Evolutionary conservation across 2,797 vertebrate species (phyloP), one percentile per base, ranked within the genome.

Genomic region (Lates japonicus): DNA sequence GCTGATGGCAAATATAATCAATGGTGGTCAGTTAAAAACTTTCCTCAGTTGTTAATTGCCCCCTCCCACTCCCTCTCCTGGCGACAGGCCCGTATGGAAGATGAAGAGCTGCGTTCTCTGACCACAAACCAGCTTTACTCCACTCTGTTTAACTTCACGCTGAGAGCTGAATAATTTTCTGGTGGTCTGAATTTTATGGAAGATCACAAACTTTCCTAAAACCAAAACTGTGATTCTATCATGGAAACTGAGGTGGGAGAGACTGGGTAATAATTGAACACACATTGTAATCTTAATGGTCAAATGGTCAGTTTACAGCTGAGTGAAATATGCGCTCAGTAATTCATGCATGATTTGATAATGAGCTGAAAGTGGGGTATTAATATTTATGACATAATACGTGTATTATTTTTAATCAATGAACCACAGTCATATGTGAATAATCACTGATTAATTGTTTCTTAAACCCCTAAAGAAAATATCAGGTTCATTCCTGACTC

Each of bases 121-220:
- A 55, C 25, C 25, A 33, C 54, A 57, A 3, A 31, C 16, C 62
- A 48, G 7, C 42, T 13, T 33, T 1, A 13, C 44, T 10, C 62
- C 59, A 16, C 48, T 1, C 12, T 17, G 19, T 72, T 72, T 52
- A 31, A 17, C 17, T 20, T 62, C 16, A 31, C 6, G 25, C 33
- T 57, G 16, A 49, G 33, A 58, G 76, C 8, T 46, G 46, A 67
- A 48, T 39, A 7, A 68, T 57, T 63, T 16, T 11, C 29, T 42
- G 25, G 0, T 55, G 31, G 25, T 54, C 31, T 67, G 19, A 46
- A 13, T 35, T 66, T 58, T 20, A 31, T 20, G 41, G 31, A 66
- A 20, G 20, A 52, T 54, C 70, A 10, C 57, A 68, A 49, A 46
- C 44, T 66, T 81, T 46, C 67, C 65, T 64, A 44, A 70, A 54